Percentiles rank a stretch among this genome's conserved stretches.
Evolutionary conservation across 2,797 vertebrate species (phyloP).

Genomic region (Syngnathus acus): DNA sequence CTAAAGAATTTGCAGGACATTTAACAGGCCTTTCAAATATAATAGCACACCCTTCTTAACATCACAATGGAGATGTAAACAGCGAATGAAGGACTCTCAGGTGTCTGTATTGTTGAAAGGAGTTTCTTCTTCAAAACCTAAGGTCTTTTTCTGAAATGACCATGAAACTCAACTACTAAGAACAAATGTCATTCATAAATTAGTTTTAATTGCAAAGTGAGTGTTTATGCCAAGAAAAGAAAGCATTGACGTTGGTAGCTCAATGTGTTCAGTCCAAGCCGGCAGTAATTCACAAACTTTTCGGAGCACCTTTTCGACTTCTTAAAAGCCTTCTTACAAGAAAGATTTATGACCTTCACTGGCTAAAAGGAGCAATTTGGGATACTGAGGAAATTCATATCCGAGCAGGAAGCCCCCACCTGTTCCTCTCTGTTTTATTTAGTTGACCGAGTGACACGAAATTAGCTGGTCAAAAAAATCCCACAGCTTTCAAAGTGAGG

Average conservation of each 20-base stretch:
- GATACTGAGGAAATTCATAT: not conserved
- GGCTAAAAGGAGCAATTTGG: not conserved
- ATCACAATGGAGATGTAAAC: not conserved
- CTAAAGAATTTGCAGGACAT: too few species aligned
- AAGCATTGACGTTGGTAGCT: conserved; percentile 23
- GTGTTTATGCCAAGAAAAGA: conserved; percentile 3
- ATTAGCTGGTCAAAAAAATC: not conserved
- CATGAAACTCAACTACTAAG: not conserved
- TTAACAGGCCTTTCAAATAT: not conserved
- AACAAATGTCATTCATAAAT: not conserved
- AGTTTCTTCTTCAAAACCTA: not conserved
- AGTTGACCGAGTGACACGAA: not conserved
- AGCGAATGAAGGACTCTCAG: not conserved
- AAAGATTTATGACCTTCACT: conserved; percentile 34
- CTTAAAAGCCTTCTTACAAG: conserved; percentile 20
- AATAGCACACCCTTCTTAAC: not conserved
- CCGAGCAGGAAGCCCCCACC: not conserved
- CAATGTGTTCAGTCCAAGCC: conserved; percentile 13
- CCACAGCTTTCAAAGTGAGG: too few species aligned
- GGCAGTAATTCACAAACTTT: conserved; percentile 20
- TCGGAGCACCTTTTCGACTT: conserved; percentile 13
- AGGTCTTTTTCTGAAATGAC: not conserved
- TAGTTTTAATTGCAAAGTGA: not conserved
- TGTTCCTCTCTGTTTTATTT: not conserved
- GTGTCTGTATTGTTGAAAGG: not conserved